Evolutionary conservation across 92 coral and sea anemone genomes (phyloP), one percentile per base, ranked within the genome.

Genomic region (Bergia sp.): DNA sequence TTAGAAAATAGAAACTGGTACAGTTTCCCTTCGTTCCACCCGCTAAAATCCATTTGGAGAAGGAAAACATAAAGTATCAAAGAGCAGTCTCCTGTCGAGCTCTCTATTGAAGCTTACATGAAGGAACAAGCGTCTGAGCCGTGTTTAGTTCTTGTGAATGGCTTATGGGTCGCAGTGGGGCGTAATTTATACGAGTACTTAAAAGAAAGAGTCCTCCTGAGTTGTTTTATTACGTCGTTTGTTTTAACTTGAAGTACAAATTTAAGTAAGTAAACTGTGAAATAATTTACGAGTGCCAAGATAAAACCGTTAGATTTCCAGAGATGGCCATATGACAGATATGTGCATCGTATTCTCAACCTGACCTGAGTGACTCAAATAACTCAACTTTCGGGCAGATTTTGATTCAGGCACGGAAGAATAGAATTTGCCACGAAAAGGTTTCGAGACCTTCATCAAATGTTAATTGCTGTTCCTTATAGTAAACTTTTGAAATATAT

Each of bases 101-200:
- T 49, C 36, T 16, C 49, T 65, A 38, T 82, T 64, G 86, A 82
- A 82, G 76, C 29, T 71, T 44, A 67, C 44, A 29, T 23, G 78
- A 38, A 84, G 64, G 49, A 13, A 71, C 79, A 47, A 50, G 87
- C 66, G 37, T 71, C 9, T 29, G 43, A 41, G 36, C 44, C 3
- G 36, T 42, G 58, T 84, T 71, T 44, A 71, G 61, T 69, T 71
- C 79, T 66, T 83, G 77, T 67, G 77, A 83, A 73, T 71, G 41
- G 71, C 90, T 73, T 73, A 79, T 73, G 47, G n/a, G 29, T 85
- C 92, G 78, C 94, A 91, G 94, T 91, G 82, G 94, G 94, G 94
- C 76, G 94, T 90, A 89, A 91, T 91, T 89, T 88, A 80, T 83
- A 81, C 85, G 82, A 89, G 89, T 79, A 91, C 94, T 91, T 79